Conservation (phyloP, 2,113 vertebrate genomes). For the Macaca mulatta region DNA sequence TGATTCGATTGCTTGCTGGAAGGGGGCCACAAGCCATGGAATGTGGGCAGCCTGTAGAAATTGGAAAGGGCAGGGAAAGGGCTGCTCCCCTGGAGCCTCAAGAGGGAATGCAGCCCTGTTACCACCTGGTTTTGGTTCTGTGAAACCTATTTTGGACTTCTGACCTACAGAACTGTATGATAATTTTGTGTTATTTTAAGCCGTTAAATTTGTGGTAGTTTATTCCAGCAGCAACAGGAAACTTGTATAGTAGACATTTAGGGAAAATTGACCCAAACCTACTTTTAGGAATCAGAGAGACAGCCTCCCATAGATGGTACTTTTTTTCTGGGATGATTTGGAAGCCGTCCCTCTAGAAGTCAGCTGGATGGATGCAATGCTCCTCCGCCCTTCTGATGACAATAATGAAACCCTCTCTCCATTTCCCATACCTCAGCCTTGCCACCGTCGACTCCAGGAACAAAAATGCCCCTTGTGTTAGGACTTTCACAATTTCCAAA, state of each 20-base stretch:
- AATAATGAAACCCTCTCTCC: background rate
- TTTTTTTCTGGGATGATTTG: background rate
- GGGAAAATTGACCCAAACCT: background rate
- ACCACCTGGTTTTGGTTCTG: slow-evolving; percentile 9
- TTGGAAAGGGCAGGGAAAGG: slow-evolving; percentile 11
- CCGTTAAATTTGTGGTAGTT: background rate
- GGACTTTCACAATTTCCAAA: background rate
- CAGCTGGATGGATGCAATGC: background rate
- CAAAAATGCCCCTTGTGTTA: slow-evolving; percentile 1
- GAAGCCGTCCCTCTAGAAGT: background rate
- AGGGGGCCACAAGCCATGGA: slow-evolving; percentile 48
- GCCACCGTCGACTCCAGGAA: background rate
- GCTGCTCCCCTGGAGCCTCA: slow-evolving; percentile 15
- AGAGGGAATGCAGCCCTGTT: background rate
- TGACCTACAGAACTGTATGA: slow-evolving; percentile 3
- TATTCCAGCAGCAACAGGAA: background rate
- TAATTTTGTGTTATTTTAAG: slow-evolving; percentile 11
- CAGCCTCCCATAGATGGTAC: background rate
- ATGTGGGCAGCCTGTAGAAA: slow-evolving; percentile 20
- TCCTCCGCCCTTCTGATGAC: background rate
- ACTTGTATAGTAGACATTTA: background rate
- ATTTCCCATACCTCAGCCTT: background rate
- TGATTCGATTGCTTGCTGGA: slow-evolving; percentile 49
- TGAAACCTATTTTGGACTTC: background rate
- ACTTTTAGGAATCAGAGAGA: background rate